Conservation (phyloP, 2,888 invertebrate genomes). For the Monopis laevigella region DNA sequence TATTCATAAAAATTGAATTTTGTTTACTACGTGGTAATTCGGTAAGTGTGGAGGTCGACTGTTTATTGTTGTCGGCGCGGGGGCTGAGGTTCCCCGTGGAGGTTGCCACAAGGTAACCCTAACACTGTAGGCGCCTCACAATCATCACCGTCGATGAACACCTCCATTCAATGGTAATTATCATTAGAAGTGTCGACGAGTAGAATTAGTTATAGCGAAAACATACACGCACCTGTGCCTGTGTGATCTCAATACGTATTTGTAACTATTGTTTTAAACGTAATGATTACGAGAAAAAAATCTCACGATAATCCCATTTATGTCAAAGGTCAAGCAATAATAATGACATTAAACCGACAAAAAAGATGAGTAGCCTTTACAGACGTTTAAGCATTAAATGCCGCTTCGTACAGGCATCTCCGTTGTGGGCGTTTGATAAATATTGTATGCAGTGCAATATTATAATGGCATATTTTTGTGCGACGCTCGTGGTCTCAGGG, state of each 20-base stretch:
- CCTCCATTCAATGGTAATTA: conserved; percentile 40
- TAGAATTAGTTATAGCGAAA: no score
- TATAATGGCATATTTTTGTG: conserved; percentile 37
- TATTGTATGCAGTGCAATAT: conserved; percentile 27
- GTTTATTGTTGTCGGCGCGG: conserved; percentile 38
- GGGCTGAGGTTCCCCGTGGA: conserved; percentile 28
- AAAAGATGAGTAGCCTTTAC: conserved; percentile 10
- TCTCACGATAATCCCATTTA: conserved; percentile 4
- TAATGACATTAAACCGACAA: conserved; percentile 11
- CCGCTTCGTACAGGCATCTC: conserved; percentile 6
- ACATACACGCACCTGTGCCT: no score
- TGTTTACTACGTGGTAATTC: conserved; percentile 35
- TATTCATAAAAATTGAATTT: conserved; percentile 41
- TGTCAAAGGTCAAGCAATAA: conserved; percentile 13
- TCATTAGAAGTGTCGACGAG: no score
- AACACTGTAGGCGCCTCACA: conserved; percentile 29
- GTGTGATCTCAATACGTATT: no score
- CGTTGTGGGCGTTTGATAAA: conserved; percentile 27
- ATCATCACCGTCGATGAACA: conserved; percentile 23
- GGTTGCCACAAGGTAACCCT: conserved; percentile 50
- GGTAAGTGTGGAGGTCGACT: conserved; percentile 43
- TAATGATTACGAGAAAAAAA: no score
- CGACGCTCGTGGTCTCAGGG: conserved; percentile 11
- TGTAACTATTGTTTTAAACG: no score
- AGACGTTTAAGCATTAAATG: conserved; percentile 12